Conservation (phyloP, 2,113 vertebrate species). For the Lagopus leucura region DNA sequence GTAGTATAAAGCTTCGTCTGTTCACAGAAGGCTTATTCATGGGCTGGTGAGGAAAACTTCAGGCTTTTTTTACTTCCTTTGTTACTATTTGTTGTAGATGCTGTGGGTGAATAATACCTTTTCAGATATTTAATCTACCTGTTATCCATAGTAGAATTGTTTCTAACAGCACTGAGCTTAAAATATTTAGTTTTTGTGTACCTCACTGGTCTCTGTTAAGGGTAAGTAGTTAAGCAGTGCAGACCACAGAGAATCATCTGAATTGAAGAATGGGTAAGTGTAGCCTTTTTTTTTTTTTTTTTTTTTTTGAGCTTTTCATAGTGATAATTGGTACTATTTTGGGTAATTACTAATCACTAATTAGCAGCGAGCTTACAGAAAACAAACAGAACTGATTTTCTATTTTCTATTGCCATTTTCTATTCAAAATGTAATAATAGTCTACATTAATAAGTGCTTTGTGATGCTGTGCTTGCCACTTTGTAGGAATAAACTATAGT, state of each 20-base stretch:
- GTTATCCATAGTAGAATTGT: not conserved
- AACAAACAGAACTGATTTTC: not conserved
- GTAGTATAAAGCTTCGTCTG: too few relatives aligned
- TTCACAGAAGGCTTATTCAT: not conserved
- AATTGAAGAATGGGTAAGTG: not conserved
- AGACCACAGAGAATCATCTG: not conserved
- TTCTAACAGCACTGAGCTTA: not conserved
- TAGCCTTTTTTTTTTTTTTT: not conserved
- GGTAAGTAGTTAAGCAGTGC: not conserved
- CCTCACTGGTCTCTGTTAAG: not conserved
- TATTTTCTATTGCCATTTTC: not conserved
- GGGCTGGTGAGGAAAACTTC: not conserved
- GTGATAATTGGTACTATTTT: not conserved
- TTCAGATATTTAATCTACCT: not conserved
- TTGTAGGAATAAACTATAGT: not conserved
- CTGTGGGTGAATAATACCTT: not conserved
- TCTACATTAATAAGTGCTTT: not conserved
- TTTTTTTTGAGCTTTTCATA: not conserved
- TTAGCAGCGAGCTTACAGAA: slow-evolving; percentile 2
- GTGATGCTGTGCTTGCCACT: not conserved
- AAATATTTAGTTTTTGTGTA: not conserved
- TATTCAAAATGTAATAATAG: slow-evolving; percentile 21
- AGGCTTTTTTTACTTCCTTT: not conserved
- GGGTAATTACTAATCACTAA: not conserved
- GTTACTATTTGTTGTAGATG: not conserved